Conservation (phyloP, 1,140 invertebrate species). For the Cotesia typhae region DNA sequence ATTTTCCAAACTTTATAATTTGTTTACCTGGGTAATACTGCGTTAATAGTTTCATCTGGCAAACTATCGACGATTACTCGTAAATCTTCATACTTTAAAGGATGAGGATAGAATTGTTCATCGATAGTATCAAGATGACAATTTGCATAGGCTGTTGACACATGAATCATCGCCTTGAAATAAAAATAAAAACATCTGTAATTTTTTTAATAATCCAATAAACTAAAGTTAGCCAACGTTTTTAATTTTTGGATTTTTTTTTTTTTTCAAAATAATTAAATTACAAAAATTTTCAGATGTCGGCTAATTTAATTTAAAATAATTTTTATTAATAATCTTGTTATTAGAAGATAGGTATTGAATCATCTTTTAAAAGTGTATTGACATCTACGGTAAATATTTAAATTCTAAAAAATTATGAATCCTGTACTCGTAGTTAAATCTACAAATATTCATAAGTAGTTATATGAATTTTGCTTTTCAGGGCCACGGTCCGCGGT, state of each 20-base stretch:
- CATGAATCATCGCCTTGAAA: slow-evolving; percentile 71
- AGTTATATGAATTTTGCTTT: no score
- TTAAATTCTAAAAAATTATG: no score
- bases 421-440: no score
- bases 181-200: not conserved
- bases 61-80: slow-evolving; percentile 64
- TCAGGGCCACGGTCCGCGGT: not conserved
- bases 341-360: not conserved
- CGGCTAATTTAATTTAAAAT: no score
- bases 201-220: no score
- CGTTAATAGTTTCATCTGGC: slow-evolving; percentile 65
- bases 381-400: not conserved
- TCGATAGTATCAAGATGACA: slow-evolving; percentile 69
- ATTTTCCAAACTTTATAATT: not conserved
- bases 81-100: slow-evolving; percentile 73
- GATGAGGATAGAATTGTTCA: slow-evolving; percentile 76
- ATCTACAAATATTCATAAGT: no score
- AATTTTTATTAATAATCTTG: not conserved
- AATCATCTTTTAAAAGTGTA: not conserved
- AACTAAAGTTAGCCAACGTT: no score
- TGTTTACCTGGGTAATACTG: slow-evolving; percentile 66
- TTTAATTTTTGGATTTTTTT: no score
- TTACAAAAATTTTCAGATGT: no score
- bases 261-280: no score
- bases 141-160: slow-evolving; percentile 77